Percentiles rank a stretch among this genome's conserved stretches.
phyloP scores from a whole-genome alignment of 1,140 invertebrate genomes.

The Meloidogyne chitwoodi region DNA sequence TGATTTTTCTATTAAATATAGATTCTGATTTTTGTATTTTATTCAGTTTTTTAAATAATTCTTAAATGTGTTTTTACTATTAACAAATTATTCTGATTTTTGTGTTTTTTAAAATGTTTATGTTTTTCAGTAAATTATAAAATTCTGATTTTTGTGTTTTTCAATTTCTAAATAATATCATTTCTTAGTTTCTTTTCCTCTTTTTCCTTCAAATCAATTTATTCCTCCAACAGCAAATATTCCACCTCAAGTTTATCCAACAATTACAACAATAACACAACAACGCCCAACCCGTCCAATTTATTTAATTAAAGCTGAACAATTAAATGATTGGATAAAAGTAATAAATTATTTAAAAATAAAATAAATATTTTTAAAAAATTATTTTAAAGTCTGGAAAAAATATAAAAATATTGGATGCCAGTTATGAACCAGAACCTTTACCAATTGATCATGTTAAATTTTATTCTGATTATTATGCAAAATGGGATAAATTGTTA shows the following conservation, averaged over 20 bases:
- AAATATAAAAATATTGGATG: slow-evolving; percentile 29
- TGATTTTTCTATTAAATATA: too few species aligned
- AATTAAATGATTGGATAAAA: slow-evolving; percentile 26
- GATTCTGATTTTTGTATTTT: too few species aligned
- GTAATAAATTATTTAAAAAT: neutral
- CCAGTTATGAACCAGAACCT: slow-evolving; percentile 32
- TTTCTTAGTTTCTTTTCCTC: neutral
- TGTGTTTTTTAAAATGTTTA: too few species aligned
- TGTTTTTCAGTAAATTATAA: too few species aligned
- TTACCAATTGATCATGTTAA: slow-evolving; percentile 17
- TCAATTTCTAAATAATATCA: too few species aligned
- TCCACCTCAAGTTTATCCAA: neutral
- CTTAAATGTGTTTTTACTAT: too few species aligned
- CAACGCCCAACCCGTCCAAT: neutral
- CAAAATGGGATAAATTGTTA: slow-evolving; percentile 32
- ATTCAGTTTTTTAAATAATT: too few species aligned
- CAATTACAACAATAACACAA: neutral
- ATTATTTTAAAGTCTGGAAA: slow-evolving; percentile 12
- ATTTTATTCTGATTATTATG: slow-evolving; percentile 36
- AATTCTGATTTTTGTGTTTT: too few species aligned
- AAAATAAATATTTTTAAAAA: neutral
- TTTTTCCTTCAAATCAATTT: neutral
- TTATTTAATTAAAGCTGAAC: slow-evolving; percentile 25
- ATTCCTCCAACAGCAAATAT: neutral
- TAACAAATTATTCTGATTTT: too few species aligned